Percentiles rank a stretch among this genome's conserved stretches.
phyloP scores from a whole-genome alignment of 2,888 invertebrate species.

The Syritta pipiens region DNA sequence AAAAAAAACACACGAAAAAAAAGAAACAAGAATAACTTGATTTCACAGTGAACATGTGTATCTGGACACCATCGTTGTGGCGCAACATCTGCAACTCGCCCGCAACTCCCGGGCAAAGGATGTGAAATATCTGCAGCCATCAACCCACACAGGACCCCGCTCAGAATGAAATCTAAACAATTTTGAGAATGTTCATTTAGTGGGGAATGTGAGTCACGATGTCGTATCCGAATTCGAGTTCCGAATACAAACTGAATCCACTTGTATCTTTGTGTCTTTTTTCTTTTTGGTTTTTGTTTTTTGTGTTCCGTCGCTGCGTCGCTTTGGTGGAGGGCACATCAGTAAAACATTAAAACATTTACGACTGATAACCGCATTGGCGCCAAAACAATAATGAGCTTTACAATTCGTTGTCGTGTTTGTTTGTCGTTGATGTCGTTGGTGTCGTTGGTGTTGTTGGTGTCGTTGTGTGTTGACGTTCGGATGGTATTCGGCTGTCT shows the following conservation, averaged over 20 bases:
- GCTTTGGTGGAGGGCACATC: constrained; percentile 41
- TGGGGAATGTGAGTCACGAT: constrained; percentile 65
- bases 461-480: background rate
- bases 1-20: background rate
- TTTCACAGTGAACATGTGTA: constrained; percentile 55
- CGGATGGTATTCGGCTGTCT: constrained; percentile 46
- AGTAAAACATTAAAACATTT: constrained; percentile 71
- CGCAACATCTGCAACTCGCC: constrained; percentile 56
- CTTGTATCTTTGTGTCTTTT: constrained; percentile 13
- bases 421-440: background rate
- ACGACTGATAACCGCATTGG: constrained; percentile 72
- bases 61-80: constrained; percentile 41
- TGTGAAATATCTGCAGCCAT: constrained; percentile 46
- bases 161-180: constrained; percentile 52
- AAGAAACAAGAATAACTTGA: constrained; percentile 41
- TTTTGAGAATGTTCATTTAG: constrained; percentile 63
- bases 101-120: constrained; percentile 6
- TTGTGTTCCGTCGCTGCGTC: constrained; percentile 1
- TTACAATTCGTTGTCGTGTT: constrained; percentile 53
- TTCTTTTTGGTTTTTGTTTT: background rate
- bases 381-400: constrained; percentile 71
- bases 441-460: constrained; percentile 8
- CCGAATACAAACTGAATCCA: constrained; percentile 16
- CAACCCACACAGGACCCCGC: constrained; percentile 48
- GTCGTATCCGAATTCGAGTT: constrained; percentile 36